phyloP scores from a whole-genome alignment of 2,797 vertebrate species.

The Anas flavirostris region DNA sequence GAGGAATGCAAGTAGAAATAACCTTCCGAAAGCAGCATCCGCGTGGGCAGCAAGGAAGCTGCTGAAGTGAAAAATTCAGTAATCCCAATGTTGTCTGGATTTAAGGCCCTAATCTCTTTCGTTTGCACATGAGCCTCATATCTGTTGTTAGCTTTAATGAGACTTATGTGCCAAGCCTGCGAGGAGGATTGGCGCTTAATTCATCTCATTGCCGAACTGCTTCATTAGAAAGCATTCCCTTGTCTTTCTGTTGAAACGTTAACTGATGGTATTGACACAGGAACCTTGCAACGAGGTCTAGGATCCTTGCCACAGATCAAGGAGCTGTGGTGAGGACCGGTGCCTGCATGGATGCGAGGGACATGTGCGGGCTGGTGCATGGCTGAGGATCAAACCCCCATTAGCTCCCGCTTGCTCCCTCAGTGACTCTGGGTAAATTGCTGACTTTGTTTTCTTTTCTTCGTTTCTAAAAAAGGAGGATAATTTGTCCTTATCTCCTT shows the following conservation, averaged over 20 bases:
- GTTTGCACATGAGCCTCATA: not conserved
- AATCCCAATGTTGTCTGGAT: not conserved
- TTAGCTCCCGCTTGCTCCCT: not conserved
- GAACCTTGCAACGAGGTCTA: not conserved
- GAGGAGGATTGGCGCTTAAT: not conserved
- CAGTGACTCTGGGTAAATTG: not conserved
- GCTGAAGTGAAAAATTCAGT: slow-evolving; percentile 26
- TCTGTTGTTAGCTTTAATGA: slow-evolving; percentile 60
- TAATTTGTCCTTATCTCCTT: not conserved
- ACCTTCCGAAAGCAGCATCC: not conserved
- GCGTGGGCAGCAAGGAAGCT: not conserved
- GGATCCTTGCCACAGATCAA: not conserved
- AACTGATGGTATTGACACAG: not conserved
- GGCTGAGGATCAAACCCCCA: not conserved
- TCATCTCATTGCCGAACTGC: not conserved
- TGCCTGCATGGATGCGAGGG: accelerated
- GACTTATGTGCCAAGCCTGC: slow-evolving; percentile 31
- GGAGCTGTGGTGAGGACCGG: not conserved
- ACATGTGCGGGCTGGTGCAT: not conserved
- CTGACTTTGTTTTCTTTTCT: not conserved
- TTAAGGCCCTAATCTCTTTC: slow-evolving; percentile 32
- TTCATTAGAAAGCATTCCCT: not conserved
- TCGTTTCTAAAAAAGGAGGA: not conserved
- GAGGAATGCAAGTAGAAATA: not conserved
- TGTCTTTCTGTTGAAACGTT: not conserved